A percentile compares a stretch with the other conserved stretches of the same genome.
These are phyloP conservation scores for Poeciliopsis infans DNA, from an alignment of 2,797 vertebrate genomes.

Conservation along the genomic window DNA sequence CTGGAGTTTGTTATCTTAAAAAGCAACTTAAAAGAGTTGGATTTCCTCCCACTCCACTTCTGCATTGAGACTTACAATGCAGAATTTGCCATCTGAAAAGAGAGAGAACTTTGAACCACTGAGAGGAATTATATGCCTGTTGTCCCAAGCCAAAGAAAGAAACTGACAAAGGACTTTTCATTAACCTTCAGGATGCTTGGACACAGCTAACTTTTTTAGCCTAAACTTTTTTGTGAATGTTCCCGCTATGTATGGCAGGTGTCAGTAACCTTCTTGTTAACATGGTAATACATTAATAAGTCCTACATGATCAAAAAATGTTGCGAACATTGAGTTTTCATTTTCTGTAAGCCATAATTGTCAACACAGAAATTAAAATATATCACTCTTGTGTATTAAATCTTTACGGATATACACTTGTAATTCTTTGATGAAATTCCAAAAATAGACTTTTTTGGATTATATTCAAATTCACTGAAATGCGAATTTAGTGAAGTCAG, in stretches of 20 bases:
- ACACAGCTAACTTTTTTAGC: neutral
- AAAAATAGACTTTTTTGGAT: neutral
- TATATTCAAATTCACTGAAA: neutral
- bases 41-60: neutral
- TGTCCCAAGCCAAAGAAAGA: neutral
- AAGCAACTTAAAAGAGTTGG: neutral
- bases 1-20: neutral
- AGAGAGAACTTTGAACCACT: neutral
- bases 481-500: constrained; percentile 10
- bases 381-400: neutral
- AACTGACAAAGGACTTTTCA: neutral
- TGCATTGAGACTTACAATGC: neutral
- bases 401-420: neutral
- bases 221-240: neutral
- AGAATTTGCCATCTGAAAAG: neutral
- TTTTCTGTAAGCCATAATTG: neutral
- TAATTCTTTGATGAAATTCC: neutral
- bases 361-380: neutral
- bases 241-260: neutral
- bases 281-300: neutral
- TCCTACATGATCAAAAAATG: neutral
- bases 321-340: neutral
- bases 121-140: neutral
- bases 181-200: neutral
- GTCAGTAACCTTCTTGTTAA: neutral